Evolutionary conservation across 2,888 invertebrate species (phyloP).

Genomic region (Cosmia trapezina): DNA sequence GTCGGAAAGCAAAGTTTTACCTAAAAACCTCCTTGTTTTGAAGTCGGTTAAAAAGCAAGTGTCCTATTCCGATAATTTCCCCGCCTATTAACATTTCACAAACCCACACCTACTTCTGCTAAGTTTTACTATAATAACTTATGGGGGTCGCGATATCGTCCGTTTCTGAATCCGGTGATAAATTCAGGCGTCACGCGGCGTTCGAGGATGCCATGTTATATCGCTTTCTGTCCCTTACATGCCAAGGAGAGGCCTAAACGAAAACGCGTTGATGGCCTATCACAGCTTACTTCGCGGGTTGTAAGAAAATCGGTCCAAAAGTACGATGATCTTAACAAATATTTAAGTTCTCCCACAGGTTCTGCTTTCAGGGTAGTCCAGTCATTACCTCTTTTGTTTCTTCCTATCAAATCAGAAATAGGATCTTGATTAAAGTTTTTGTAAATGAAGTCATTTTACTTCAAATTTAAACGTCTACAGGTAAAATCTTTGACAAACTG

Average conservation of each 20-base stretch:
- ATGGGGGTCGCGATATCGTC: constrained; percentile 15
- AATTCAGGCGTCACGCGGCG: constrained; percentile 21
- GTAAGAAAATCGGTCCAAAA: background rate
- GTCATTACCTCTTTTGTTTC: no score
- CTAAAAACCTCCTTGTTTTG: no score
- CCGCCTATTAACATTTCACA: background rate
- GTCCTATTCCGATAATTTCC: background rate
- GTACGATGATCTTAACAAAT: background rate
- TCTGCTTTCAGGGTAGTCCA: no score
- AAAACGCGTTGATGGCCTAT: background rate
- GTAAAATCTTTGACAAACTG: no score
- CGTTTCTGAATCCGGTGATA: constrained; percentile 33
- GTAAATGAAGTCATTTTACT: no score
- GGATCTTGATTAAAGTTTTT: no score
- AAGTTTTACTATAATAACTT: constrained; percentile 3
- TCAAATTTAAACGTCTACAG: no score
- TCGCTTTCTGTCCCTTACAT: constrained; percentile 24
- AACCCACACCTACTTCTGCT: background rate
- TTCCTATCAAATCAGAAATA: no score
- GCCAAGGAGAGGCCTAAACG: background rate
- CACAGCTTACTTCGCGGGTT: background rate
- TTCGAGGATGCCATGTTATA: constrained; percentile 29
- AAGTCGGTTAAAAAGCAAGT: background rate
- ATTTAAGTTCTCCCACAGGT: no score
- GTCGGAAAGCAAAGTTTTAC: background rate